Percentiles rank a stretch among this genome's conserved stretches.
phyloP scores from a whole-genome alignment of 2,113 vertebrate genomes.

The Puntigrus tetrazona region DNA sequence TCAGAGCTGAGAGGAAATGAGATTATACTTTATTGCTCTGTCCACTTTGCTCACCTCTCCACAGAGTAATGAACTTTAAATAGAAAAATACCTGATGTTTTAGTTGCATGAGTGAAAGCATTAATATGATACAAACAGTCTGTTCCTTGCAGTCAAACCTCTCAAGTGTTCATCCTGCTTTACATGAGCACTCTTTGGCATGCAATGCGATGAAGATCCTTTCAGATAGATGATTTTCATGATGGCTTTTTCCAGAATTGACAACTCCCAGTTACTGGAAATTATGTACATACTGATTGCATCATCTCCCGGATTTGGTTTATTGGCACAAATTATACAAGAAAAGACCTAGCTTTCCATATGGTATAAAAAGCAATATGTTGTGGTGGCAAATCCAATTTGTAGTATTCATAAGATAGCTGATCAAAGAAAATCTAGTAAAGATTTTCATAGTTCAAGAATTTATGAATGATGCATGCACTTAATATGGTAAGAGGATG shows the following conservation, averaged over 20 bases:
- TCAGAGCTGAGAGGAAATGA: constrained; percentile 36
- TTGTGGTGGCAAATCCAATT: too few relatives aligned
- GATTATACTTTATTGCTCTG: constrained; percentile 10
- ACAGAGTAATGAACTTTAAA: not conserved
- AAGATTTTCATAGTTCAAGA: too few relatives aligned
- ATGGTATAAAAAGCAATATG: too few relatives aligned
- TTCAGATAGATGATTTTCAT: not conserved
- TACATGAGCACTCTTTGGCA: not conserved
- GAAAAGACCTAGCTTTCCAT: too few relatives aligned
- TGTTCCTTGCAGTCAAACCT: not conserved
- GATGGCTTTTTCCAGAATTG: not conserved
- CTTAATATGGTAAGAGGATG: too few relatives aligned
- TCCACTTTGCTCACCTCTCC: constrained; percentile 10
- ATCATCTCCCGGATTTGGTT: too few relatives aligned
- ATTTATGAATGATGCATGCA: too few relatives aligned
- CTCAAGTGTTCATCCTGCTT: not conserved
- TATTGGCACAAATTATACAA: too few relatives aligned
- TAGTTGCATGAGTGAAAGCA: constrained; percentile 12
- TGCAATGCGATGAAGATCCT: not conserved
- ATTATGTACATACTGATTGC: too few relatives aligned
- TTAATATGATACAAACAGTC: not conserved
- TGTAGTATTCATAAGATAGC: too few relatives aligned
- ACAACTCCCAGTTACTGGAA: not conserved
- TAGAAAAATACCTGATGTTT: constrained; percentile 11
- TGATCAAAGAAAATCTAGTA: too few relatives aligned